Evolutionary conservation across 2,797 vertebrate genomes (phyloP), one percentile per base, ranked within the genome.

Genomic region (Liparis tanakae): DNA sequence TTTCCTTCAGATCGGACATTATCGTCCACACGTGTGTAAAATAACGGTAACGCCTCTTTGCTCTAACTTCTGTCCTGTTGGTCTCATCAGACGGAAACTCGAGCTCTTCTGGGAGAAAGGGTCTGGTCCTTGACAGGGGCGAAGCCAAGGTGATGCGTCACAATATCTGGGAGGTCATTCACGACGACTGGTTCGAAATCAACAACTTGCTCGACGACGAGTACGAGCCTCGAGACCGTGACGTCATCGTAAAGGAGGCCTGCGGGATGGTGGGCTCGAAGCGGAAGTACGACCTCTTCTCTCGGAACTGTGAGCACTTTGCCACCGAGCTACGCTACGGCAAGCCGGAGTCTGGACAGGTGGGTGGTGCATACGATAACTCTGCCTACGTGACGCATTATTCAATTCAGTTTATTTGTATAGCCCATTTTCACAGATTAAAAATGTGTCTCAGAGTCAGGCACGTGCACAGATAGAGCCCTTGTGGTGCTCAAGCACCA

Each of bases 241-340:
- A 1, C 51, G 37, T 72, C 10, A 94, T 96, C 3, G 34, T 95
- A 70, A 82, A 50, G 55, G 82, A 74, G 0, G 95, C 95, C 0
- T 80, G 90, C 44, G 55, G 59, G 8, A 36, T 83, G 78, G 91
- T 94, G 46, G 93, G 90, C 2, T 37, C 3, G 39, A 76, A 69
- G 56, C 50, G 90, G 3, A 76, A 66, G 0, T 96, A 96, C 63
- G 87, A 59, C 8, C 3, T 94, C 12, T 34, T 71, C 44, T 74
- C 67, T 0, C 33, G 78, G 22, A 96, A 96, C 92, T 96, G 95
- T 4, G 95, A 96, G 79, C 95, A 96, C 84, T 96, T 96, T 7
- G 95, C 89, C 43, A 96, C 92, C 0, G 70, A 88, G n/a, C 88
- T 96, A 25, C 92, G 95, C 61, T 96, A 95, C 0, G 93, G 93